Evolutionary conservation across 2,113 vertebrate genomes (phyloP), one percentile per base, ranked within the genome.

Genomic region (Murina feae): DNA sequence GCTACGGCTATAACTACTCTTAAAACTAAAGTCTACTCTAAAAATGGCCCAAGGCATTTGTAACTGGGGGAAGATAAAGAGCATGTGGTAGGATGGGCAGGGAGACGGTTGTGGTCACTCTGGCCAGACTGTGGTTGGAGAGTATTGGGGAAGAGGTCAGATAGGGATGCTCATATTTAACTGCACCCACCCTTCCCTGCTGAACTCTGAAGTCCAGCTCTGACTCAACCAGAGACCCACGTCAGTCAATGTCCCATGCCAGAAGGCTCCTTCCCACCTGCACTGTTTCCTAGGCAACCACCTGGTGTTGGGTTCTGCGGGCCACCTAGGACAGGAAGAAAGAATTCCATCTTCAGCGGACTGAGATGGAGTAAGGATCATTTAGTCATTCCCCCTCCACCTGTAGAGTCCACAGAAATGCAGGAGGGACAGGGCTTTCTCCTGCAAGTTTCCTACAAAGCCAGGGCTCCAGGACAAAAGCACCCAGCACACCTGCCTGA

Each of bases 241-340:
- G n/a, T n/a, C n/a, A n/a, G n/a, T n/a, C n/a, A n/a, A n/a, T n/a
- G n/a, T n/a, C n/a, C n/a, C n/a, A n/a, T n/a, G n/a, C n/a, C n/a
- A n/a, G n/a, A n/a, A n/a, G 12, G 55, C 14, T 63, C 16, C 55
- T 60, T 81, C 79, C 37, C 20, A 32, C 79, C 35, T 60, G 37
- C 20, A 25, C 9, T 1, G 0, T 32, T 5, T 30, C 37, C 55
- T 20, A 6, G 25, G 9, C 9, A 11, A 8, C 28, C 4, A 28
- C 13, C 17, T 10, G 37, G 1, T 5, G 35, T 30, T 21, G 21
- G 4, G 16, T 63, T 60, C 79, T 80, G 23, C 1, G 14, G 25
- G 28, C 12, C 0, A 21, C 20, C 49, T 80, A 4, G 20, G 51
- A 30, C 7, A 58, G 35, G n/a, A 69, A 10, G 66, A 37, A 37